A percentile compares a stretch with the other conserved stretches of the same genome.
Conservation (phyloP, 2,797 vertebrate genomes). For the Echeneis naucrates region DNA sequence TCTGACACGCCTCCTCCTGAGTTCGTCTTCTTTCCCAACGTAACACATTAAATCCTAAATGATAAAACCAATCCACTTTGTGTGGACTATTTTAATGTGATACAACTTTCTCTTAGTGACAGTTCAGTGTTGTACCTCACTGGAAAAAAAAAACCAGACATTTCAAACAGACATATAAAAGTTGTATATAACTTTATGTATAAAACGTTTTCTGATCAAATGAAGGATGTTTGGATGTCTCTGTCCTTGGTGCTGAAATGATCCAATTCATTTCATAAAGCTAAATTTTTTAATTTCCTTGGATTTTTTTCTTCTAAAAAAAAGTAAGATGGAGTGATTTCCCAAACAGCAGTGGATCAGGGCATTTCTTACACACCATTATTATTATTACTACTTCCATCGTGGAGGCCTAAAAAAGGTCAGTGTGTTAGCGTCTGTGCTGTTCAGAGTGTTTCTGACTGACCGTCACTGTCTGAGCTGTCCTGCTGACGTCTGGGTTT, state of each 20-base stretch:
- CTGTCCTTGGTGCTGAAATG: conserved; percentile 45
- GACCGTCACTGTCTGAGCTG: conserved; percentile 93
- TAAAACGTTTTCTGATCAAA: no score
- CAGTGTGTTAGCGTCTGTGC: neutral
- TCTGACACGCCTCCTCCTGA: no score
- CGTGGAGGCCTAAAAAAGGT: neutral
- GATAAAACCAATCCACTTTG: no score
- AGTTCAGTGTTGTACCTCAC: no score
- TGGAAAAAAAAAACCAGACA: no score
- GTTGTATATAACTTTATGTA: no score
- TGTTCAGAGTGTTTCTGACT: conserved; percentile 47
- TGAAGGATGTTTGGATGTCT: neutral
- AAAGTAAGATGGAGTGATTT: neutral
- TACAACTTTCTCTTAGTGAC: no score
- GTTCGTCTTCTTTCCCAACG: no score
- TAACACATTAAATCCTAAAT: no score
- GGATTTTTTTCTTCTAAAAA: neutral
- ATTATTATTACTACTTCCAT: neutral
- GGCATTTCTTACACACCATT: neutral
- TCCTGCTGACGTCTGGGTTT: conserved; percentile 86
- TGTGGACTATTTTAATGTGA: no score
- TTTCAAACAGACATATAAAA: no score
- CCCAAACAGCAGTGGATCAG: neutral
- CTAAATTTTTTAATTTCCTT: neutral
- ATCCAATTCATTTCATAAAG: neutral